A percentile compares a stretch with the other conserved stretches of the same genome.
These are phyloP conservation scores for Syrista parreyssii DNA, from an alignment of 2,888 invertebrate species.

Conservation along the genomic window DNA sequence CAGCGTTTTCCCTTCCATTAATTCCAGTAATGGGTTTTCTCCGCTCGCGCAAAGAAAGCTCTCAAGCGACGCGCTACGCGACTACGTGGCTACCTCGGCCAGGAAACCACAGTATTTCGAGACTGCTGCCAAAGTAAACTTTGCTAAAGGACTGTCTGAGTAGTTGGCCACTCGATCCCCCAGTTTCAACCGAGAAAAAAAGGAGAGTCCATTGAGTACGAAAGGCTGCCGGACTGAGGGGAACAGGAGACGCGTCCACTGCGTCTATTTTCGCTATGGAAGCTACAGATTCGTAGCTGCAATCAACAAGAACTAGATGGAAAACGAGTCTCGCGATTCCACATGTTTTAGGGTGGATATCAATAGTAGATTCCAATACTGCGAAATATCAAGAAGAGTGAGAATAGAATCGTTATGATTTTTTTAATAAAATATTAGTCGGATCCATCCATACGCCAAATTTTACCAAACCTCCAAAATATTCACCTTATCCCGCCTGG, in stretches of 20 bases:
- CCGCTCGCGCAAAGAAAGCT: background rate
- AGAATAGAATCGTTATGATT: background rate
- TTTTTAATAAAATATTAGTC: background rate
- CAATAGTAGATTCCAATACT: background rate
- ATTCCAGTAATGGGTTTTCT: background rate
- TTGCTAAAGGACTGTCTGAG: background rate
- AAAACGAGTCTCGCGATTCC: background rate
- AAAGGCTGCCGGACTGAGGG: background rate
- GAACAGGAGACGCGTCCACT: background rate
- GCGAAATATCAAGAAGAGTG: background rate
- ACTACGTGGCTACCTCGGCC: background rate
- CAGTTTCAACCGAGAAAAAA: background rate
- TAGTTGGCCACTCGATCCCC: background rate
- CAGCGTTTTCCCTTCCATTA: background rate
- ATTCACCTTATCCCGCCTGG: background rate
- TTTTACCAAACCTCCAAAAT: background rate
- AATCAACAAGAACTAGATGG: no score
- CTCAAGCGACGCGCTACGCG: background rate
- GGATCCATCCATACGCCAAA: background rate
- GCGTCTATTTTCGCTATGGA: background rate
- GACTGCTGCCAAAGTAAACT: background rate
- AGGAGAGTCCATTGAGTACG: background rate
- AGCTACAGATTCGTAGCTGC: background rate
- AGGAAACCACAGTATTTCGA: background rate
- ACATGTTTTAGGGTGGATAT: background rate